A percentile compares a stretch with the other conserved stretches of the same genome.
Evolutionary conservation across 2,113 vertebrate species (phyloP).

Genomic region (Vulpes lagopus): DNA sequence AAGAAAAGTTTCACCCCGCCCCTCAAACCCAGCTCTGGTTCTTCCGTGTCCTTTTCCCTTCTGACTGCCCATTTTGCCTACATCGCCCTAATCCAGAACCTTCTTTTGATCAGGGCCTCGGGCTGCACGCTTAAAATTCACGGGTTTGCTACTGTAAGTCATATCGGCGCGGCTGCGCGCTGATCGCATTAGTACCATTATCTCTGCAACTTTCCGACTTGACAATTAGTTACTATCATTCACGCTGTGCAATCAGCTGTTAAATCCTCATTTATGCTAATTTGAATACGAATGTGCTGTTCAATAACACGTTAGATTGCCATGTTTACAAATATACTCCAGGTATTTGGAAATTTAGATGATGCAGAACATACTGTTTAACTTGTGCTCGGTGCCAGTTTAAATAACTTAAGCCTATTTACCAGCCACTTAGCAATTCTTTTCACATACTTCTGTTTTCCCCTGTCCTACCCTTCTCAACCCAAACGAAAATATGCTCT

Average conservation of each 20-base stretch:
- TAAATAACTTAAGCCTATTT: slow-evolving; percentile 88
- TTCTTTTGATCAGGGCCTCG: neutral
- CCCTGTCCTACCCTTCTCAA: slow-evolving; percentile 44
- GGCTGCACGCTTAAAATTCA: neutral
- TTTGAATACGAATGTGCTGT: slow-evolving; percentile 87
- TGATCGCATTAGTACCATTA: slow-evolving; percentile 70
- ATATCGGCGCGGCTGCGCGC: neutral
- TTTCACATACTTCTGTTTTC: slow-evolving; percentile 79
- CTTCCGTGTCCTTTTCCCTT: neutral
- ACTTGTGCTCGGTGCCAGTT: slow-evolving; percentile 77
- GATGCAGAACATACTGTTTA: slow-evolving; percentile 85
- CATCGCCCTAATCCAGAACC: neutral
- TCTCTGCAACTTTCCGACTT: slow-evolving; percentile 77
- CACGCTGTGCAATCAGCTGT: slow-evolving; percentile 89
- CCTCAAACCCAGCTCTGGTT: neutral
- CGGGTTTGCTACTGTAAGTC: slow-evolving; percentile 34
- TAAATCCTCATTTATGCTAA: slow-evolving; percentile 89
- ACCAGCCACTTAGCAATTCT: slow-evolving; percentile 85
- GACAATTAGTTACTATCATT: slow-evolving; percentile 87
- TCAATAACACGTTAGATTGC: slow-evolving; percentile 87
- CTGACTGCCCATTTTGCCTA: slow-evolving; percentile 34
- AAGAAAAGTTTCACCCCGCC: slow-evolving; percentile 53
- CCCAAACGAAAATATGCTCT: slow-evolving; percentile 69
- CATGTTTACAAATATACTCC: slow-evolving; percentile 91
- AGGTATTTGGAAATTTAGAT: slow-evolving; percentile 90